Evolutionary conservation across 1,140 invertebrate species (phyloP).

Genomic region (Agrilus planipennis): DNA sequence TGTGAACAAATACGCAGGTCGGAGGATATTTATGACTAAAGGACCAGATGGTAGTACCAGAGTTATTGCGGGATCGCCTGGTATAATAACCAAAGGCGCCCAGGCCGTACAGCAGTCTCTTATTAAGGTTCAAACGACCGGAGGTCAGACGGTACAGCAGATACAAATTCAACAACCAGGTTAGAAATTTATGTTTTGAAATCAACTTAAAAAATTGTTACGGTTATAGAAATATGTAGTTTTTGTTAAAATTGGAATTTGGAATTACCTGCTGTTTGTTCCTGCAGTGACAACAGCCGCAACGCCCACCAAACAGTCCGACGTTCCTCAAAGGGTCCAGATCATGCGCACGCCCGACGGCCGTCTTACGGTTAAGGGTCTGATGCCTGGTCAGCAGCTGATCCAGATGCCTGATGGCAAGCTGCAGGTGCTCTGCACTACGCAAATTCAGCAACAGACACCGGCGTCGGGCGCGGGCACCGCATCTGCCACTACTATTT

Average conservation of each 20-base stretch:
- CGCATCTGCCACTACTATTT: slow-evolving; percentile 22
- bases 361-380: slow-evolving; percentile 80
- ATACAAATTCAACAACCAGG: slow-evolving; percentile 22
- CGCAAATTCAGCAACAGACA: slow-evolving; percentile 28
- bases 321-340: slow-evolving; percentile 71
- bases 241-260: neutral
- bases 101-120: slow-evolving; percentile 20
- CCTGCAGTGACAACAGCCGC: slow-evolving; percentile 24
- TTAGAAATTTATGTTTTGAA: slow-evolving; percentile 13
- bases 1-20: slow-evolving; percentile 49
- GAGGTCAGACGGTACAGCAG: slow-evolving; percentile 17
- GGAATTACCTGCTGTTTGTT: neutral
- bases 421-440: slow-evolving; percentile 68
- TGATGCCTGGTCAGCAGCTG: slow-evolving; percentile 87
- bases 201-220: too few species aligned
- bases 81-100: slow-evolving; percentile 39
- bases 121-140: slow-evolving; percentile 28
- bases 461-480: slow-evolving; percentile 22
- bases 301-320: slow-evolving; percentile 28
- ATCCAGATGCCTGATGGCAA: slow-evolving; percentile 89
- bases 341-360: slow-evolving; percentile 82
- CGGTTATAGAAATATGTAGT: neutral
- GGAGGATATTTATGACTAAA: slow-evolving; percentile 72
- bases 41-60: slow-evolving; percentile 64
- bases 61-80: slow-evolving; percentile 49